phyloP scores from a whole-genome alignment of 2,113 vertebrate genomes.

The Aldabrachelys gigantea region DNA sequence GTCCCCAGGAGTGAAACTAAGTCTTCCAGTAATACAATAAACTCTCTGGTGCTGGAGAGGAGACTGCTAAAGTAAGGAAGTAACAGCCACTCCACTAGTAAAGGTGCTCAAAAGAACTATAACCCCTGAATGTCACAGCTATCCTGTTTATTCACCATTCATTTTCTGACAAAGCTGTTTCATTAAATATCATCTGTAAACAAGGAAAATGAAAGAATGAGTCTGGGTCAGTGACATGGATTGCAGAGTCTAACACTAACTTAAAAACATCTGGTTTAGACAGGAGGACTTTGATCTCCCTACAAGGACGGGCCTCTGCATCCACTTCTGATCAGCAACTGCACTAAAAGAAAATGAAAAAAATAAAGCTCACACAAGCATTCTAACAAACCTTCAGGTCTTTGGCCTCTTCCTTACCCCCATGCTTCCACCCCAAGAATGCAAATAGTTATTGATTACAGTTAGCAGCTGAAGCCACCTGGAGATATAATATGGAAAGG shows the following conservation, averaged over 20 bases:
- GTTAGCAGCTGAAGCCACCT: background rate
- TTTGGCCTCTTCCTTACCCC: background rate
- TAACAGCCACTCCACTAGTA: fast-evolving
- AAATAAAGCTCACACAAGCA: background rate
- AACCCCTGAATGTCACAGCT: fast-evolving
- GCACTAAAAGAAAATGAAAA: background rate
- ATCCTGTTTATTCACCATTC: background rate
- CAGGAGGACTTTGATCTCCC: background rate
- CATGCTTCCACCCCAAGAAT: background rate
- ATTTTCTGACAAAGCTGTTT: background rate
- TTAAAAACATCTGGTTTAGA: background rate
- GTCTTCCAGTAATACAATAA: background rate
- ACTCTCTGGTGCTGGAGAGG: background rate
- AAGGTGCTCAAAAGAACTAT: background rate
- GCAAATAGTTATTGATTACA: background rate
- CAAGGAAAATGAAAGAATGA: background rate
- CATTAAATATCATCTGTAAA: background rate
- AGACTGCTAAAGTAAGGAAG: background rate
- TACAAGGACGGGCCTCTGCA: background rate
- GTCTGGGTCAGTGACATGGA: background rate
- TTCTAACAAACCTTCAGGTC: background rate
- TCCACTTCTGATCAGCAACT: background rate
- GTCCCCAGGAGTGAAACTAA: background rate
- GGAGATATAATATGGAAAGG: too few species aligned
- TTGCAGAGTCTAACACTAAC: background rate